phyloP scores from a whole-genome alignment of 2,797 vertebrate genomes.

The Dallia pectoralis region DNA sequence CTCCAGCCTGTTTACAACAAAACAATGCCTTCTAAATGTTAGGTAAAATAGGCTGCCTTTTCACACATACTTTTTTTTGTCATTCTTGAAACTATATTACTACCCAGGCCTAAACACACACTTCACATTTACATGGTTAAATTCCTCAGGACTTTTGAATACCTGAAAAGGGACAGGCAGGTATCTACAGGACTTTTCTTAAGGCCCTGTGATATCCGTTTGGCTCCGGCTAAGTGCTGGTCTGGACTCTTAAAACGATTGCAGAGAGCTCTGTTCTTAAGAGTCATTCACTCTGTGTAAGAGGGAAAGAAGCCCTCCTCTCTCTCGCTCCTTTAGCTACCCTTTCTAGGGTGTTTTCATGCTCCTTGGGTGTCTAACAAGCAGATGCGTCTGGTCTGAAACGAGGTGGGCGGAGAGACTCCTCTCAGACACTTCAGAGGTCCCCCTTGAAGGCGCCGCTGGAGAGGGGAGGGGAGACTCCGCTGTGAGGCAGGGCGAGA shows the following conservation, averaged over 20 bases:
- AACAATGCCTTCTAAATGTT: no score
- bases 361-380: constrained; percentile 66
- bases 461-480: constrained; percentile 58
- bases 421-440: constrained; percentile 66
- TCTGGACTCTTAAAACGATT: constrained; percentile 45
- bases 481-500: constrained; percentile 38
- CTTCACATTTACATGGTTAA: no score
- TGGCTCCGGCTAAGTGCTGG: not conserved
- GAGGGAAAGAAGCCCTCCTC: constrained; percentile 38
- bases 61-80: no score
- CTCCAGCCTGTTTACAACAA: no score
- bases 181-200: no score
- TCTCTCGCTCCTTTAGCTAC: constrained; percentile 23
- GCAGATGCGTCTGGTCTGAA: constrained; percentile 54
- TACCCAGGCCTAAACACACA: no score
- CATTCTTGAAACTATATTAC: no score
- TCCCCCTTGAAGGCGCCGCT: constrained; percentile 65
- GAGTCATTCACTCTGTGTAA: constrained; percentile 55
- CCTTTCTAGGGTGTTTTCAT: constrained; percentile 46
- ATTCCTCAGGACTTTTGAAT: no score
- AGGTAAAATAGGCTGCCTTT: no score
- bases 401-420: constrained; percentile 63
- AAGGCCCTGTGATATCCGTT: not conserved
- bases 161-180: no score
- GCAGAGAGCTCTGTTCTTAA: constrained; percentile 48